Evolutionary conservation across 2,113 vertebrate species (phyloP), one percentile per base, ranked within the genome.

Genomic region (Eleginops maclovinus): DNA sequence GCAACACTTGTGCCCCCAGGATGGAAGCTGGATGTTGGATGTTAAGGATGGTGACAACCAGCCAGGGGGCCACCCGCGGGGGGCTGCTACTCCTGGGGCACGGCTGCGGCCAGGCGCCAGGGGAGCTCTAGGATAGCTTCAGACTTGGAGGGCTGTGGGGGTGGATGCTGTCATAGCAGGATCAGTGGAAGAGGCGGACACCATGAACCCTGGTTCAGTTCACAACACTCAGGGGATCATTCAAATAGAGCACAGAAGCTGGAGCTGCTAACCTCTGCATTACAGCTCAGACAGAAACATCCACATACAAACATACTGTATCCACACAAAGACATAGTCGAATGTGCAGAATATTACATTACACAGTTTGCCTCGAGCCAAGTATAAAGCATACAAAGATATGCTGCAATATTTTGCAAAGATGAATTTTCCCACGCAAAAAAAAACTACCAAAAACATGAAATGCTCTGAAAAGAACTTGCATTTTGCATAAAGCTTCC

Each of bases 151-250:
- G 83, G 75, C 75, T 77, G 51, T 76, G 73, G 81, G 82, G 67
- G 87, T 58, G 70, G 79, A 53, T 67, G 72, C 91, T 94, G 93
- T 94, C 94, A 94, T 90, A 73, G 86, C 81, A 86, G 93, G 93
- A 93, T 94, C 92, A 93, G 88, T 77, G 83, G 84, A 88, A 65
- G 76, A 91, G 83, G 81, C 65, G 73, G 85, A 85, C 77, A 47
- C 71, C 31, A 21, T 66, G 76, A 86, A 78, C 72, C 70, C 50
- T 85, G 83, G 90, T 92, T 93, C 89, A 93, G 51, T 59, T 15
- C 50, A 55, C 28, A 46, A 36, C 58, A 77, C 89, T 68, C 87
- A 54, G 56, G 90, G 85, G 90, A 92, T 17, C 9, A 67, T 62
- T 50, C 73, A 74, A 44, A 72, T 73, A 31, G 47, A 74, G 75